Evolutionary conservation across 2,797 vertebrate species (phyloP).

Genomic region (Neosilurus mollespiculum): DNA sequence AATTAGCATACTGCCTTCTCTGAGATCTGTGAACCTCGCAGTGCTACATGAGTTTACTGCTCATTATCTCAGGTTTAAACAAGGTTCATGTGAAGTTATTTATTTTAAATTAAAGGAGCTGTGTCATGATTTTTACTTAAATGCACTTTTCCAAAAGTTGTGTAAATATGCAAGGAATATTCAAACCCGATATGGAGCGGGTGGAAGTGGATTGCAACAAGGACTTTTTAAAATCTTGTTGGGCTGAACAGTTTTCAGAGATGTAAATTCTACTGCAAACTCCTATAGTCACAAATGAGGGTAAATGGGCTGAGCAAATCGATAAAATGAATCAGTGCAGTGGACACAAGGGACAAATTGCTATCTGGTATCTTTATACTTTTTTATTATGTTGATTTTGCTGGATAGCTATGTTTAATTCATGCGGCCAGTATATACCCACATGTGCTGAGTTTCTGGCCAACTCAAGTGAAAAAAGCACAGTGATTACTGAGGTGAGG

Average conservation of each 20-base stretch:
- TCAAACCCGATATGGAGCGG: too few species aligned
- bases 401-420: conserved; percentile 22
- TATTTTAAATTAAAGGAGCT: not conserved
- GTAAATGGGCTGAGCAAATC: not conserved
- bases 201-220: too few species aligned
- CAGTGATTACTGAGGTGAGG: conserved; percentile 24
- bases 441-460: not conserved
- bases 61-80: conserved; percentile 5
- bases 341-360: not conserved
- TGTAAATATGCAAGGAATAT: too few species aligned
- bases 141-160: too few species aligned
- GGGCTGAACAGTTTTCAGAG: too few species aligned
- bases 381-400: conserved; percentile 9
- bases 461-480: conserved; percentile 25
- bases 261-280: too few species aligned
- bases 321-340: not conserved
- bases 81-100: conserved; percentile 13
- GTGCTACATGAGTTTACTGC: not conserved
- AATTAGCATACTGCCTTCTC: not conserved
- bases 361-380: not conserved
- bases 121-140: too few species aligned
- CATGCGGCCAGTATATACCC: conserved; percentile 15
- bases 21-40: conserved; percentile 5
- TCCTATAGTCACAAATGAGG: not conserved
- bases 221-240: too few species aligned